Evolutionary conservation across 2,797 vertebrate species (phyloP).

Genomic region (Hylomyscus alleni): DNA sequence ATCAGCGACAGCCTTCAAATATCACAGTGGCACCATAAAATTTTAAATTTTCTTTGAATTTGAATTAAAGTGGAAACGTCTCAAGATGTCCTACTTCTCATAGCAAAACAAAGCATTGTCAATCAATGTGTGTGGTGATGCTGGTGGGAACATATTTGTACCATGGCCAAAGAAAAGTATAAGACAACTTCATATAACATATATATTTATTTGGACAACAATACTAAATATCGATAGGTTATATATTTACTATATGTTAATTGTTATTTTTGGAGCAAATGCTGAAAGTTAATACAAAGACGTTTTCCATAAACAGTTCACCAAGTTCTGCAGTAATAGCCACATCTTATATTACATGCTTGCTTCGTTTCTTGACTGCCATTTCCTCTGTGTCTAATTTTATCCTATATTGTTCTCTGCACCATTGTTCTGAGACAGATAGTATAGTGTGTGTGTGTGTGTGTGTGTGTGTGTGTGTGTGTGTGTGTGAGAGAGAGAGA

Average conservation of each 20-base stretch:
- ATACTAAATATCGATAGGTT: background rate
- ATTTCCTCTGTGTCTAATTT: background rate
- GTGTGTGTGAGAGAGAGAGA: no score
- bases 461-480: background rate
- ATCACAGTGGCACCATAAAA: background rate
- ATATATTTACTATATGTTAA: background rate
- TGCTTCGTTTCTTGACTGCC: background rate
- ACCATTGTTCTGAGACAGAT: background rate
- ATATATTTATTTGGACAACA: background rate
- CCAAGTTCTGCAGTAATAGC: background rate
- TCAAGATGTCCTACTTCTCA: background rate
- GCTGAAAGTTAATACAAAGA: background rate
- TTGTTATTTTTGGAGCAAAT: background rate
- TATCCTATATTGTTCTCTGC: background rate
- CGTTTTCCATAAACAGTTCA: background rate
- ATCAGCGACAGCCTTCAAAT: background rate
- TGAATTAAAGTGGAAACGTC: background rate
- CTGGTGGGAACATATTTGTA: background rate
- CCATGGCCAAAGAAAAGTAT: background rate
- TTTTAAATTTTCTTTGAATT: background rate
- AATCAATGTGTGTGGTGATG: background rate
- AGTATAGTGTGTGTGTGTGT: background rate
- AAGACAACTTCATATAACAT: background rate
- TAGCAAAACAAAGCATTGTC: background rate
- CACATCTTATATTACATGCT: background rate